Base-by-base conservation (phyloP, 2,888 invertebrate species). In the Ametastegia equiseti region DNA sequence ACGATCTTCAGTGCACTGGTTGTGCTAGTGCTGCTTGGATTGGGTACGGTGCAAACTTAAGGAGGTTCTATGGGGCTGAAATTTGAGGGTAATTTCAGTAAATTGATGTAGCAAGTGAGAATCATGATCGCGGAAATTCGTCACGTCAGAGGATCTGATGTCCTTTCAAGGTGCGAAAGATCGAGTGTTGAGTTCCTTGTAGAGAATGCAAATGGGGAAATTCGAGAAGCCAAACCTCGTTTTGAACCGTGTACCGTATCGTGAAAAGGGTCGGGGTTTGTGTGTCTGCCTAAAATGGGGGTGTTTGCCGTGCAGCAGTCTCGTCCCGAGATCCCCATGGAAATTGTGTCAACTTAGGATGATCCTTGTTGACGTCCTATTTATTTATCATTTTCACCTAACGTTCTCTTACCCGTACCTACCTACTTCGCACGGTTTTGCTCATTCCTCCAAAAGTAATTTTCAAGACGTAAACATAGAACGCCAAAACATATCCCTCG, bases 1-100 rank as follows among this genome's bases (percentile, higher is more conserved):
- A 79, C 84, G 15, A 80, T 85, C 23, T 82, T 87, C 71, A 79
- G 85, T 63, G 80, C 80, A 2, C 65, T 83, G 0, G 54, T 87
- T 13, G 78, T 88, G 15, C 30, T 86, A 19, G 63, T 87, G 6
- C 67, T 88, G 15, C 69, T 89, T 27, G 11, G 86, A 23, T 82
- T 86, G 45, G 88, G 89, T 88, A 73, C 0, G 60, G n/a, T n/a
- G n/a, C n/a, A n/a, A n/a, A n/a, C 27, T 13, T 30, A 15, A 30
- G 67, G 19, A 67, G n/a, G n/a, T n/a, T n/a, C n/a, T n/a, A n/a
- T n/a, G n/a, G n/a, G n/a, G n/a, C n/a, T n/a, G n/a, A n/a, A n/a
- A n/a, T n/a, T n/a, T n/a, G n/a, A n/a, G n/a, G n/a, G n/a, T n/a
- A n/a, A n/a, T n/a, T n/a, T n/a, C n/a, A n/a, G n/a, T n/a, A n/a